phyloP scores from a whole-genome alignment of 2,888 invertebrate species.

The Diadegma fenestrale region DNA sequence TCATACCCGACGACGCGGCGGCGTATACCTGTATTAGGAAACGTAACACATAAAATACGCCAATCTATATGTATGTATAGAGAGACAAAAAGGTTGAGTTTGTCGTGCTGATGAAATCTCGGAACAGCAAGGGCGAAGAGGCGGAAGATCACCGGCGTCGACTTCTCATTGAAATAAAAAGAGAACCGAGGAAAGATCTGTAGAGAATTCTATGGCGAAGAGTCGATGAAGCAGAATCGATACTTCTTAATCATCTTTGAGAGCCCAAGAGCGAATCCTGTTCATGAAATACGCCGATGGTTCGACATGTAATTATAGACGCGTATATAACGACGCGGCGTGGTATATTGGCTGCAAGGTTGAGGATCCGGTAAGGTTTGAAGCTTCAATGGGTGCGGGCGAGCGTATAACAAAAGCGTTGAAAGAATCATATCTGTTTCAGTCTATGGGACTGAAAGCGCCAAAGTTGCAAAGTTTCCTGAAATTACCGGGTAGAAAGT shows the following conservation, averaged over 20 bases:
- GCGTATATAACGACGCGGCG: background rate
- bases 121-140: background rate
- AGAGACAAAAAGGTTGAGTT: slow-evolving; percentile 50
- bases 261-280: slow-evolving; percentile 21
- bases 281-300: slow-evolving; percentile 35
- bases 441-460: slow-evolving; percentile 47
- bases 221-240: slow-evolving; percentile 48
- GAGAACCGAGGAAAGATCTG: slow-evolving; percentile 10
- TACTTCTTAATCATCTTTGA: slow-evolving; percentile 64
- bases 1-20: slow-evolving; percentile 7
- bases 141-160: slow-evolving; percentile 41
- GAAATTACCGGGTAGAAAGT: slow-evolving; percentile 17
- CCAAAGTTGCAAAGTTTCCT: slow-evolving; percentile 47
- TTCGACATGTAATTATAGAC: slow-evolving; percentile 17
- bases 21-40: no score
- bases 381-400: slow-evolving; percentile 22
- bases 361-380: slow-evolving; percentile 1
- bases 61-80: background rate
- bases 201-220: slow-evolving; percentile 24
- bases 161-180: slow-evolving; percentile 52
- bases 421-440: slow-evolving; percentile 46
- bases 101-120: slow-evolving; percentile 39
- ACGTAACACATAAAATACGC: slow-evolving; percentile 12
- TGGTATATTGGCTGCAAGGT: background rate
- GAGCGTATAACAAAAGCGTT: slow-evolving; percentile 18